Base-by-base conservation (phyloP, 2,797 vertebrate genomes). In the Poecilia velifera region DNA sequence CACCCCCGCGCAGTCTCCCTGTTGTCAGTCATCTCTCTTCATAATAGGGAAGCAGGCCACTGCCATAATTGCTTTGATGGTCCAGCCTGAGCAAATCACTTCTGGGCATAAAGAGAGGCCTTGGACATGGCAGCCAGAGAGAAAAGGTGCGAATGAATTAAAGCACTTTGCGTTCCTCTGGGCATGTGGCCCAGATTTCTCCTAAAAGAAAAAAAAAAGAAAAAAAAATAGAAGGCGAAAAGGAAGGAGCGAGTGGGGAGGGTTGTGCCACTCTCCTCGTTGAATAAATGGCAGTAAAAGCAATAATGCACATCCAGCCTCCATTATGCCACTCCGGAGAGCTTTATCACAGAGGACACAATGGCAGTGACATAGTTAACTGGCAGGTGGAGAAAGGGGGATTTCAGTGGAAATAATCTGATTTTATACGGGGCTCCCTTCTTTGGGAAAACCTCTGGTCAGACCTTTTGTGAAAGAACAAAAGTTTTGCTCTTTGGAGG, bases 121-220 rank as follows among this genome's bases (percentile, higher is more conserved):
- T 98, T 97, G 95, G 96, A 98, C 97, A 98, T 97, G 97, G 96
- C 96, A 97, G 96, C 95, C 96, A 96, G 96, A 97, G 96, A 98
- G 96, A 97, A 98, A 98, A 99, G 97, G 97, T 99, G 98, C 97
- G 96, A 98, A 98, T 97, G 97, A 98, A 99, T 97, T 98, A 97
- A 98, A 97, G 97, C 95, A 97, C 96, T 97, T 96, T 96, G 96
- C 94, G 96, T 97, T 98, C 97, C 97, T 98, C 90, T 95, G 97
- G 98, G 97, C 97, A 96, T 97, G 97, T 99, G 98, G 96, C 98
- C 97, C 97, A 99, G 96, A 97, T 99, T 97, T 96, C 94, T 93
- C 95, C 94, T 94, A 76, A 93, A 94, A 97, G 95, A 89, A 96
- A 76, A 94, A 95, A 96, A 75, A 34, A 34, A 41, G 8, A 41